Percentiles rank a stretch among this genome's conserved stretches.
Evolutionary conservation across 2,113 vertebrate genomes (phyloP).

Genomic region (Melanocharis versteri): DNA sequence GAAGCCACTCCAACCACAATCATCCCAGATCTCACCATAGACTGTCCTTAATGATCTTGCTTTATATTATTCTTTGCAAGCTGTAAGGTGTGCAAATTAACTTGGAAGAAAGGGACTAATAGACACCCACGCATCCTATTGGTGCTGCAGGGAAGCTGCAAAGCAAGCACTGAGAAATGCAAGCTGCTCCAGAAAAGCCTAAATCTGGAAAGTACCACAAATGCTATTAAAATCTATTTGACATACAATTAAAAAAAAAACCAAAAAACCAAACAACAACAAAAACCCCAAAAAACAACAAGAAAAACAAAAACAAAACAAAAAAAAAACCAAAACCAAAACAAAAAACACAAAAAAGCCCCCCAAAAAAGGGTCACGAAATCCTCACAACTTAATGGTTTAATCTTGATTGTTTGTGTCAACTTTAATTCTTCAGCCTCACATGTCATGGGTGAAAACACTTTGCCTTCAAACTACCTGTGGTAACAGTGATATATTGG

Average conservation of each 20-base stretch:
- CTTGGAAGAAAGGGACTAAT: background rate
- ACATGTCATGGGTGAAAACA: background rate
- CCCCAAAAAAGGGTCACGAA: too few relatives aligned
- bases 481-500: background rate
- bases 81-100: constrained; percentile 15
- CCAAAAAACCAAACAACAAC: background rate
- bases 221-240: background rate
- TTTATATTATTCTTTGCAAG: background rate
- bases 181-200: constrained; percentile 27
- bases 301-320: background rate
- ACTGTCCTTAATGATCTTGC: background rate
- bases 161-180: constrained; percentile 41
- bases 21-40: background rate
- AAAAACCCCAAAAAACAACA: too few relatives aligned
- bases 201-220: background rate
- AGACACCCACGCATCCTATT: background rate
- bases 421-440: background rate
- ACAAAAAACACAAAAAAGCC: too few relatives aligned
- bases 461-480: background rate
- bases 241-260: background rate
- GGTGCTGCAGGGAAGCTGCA: constrained; percentile 11
- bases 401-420: background rate
- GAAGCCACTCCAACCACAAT: background rate
- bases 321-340: background rate
- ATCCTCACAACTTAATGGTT: background rate